Percentiles rank a stretch among this genome's conserved stretches.
Conservation (phyloP, 2,888 invertebrate species). For the Monopis laevigella region DNA sequence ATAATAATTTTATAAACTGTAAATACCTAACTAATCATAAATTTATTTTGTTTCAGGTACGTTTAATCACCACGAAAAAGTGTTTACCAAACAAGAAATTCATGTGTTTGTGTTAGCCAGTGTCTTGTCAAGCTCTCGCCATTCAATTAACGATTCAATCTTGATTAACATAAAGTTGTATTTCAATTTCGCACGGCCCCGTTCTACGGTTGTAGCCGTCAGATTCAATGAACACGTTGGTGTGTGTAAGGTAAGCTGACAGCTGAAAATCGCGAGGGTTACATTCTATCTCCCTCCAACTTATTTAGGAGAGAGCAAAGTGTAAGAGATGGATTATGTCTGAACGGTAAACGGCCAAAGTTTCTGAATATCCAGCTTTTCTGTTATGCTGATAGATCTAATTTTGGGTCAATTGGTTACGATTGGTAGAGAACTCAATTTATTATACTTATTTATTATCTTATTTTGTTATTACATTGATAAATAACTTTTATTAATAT, state of each 20-base stretch:
- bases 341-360: constrained; percentile 11
- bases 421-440: constrained; percentile 15
- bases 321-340: constrained; percentile 6
- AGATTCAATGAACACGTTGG: constrained; percentile 20
- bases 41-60: constrained; percentile 56
- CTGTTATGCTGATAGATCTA: too few relatives aligned
- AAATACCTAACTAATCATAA: background rate
- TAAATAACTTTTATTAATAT: too few relatives aligned
- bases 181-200: constrained; percentile 40
- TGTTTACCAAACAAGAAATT: constrained; percentile 26
- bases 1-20: background rate
- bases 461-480: too few relatives aligned
- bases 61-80: constrained; percentile 21
- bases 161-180: constrained; percentile 46
- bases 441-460: too few relatives aligned
- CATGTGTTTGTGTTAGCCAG: constrained; percentile 36
- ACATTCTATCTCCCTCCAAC: constrained; percentile 11
- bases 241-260: constrained; percentile 37
- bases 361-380: constrained; percentile 10
- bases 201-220: constrained; percentile 20
- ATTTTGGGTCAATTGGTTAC: too few relatives aligned
- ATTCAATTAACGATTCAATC: constrained; percentile 47
- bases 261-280: constrained; percentile 38
- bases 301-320: background rate
- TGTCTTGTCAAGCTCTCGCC: constrained; percentile 41